Evolutionary conservation across 2,888 invertebrate species (phyloP).

Genomic region (Microctonus aethiopoides): DNA sequence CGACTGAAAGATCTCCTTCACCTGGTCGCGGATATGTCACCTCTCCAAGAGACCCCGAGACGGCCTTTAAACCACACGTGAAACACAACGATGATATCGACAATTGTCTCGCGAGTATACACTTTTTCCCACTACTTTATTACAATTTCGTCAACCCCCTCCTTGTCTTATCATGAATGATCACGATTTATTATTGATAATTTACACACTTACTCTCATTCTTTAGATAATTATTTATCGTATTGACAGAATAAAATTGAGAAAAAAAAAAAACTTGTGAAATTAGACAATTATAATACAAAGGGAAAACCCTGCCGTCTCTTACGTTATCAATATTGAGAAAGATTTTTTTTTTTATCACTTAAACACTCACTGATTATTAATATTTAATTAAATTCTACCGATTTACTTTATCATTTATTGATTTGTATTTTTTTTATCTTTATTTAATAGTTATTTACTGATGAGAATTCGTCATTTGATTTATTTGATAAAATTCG

Average conservation of each 20-base stretch:
- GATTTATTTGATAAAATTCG: too few species aligned
- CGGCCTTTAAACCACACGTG: constrained; percentile 27
- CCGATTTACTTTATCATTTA: too few species aligned
- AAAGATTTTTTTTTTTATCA: constrained; percentile 1
- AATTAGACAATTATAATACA: neutral
- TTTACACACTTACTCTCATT: constrained; percentile 19
- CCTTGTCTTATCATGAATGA: constrained; percentile 24
- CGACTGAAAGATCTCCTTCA: constrained; percentile 14
- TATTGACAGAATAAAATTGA: neutral
- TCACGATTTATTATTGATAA: constrained; percentile 8
- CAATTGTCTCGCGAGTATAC: neutral
- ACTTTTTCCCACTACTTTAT: neutral
- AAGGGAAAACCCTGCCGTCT: neutral
- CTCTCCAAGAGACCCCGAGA: constrained; percentile 5
- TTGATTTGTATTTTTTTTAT: too few species aligned
- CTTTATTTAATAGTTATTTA: neutral
- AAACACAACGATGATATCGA: neutral
- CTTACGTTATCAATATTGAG: neutral
- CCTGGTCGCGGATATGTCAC: constrained; percentile 9
- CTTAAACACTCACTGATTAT: neutral
- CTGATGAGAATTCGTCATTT: too few species aligned
- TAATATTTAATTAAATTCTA: neutral
- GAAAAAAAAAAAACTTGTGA: neutral
- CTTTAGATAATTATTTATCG: constrained; percentile 15
- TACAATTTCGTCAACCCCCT: neutral